Conservation (phyloP, 1,140 invertebrate species). For the Zaprionus ghesquierei region DNA sequence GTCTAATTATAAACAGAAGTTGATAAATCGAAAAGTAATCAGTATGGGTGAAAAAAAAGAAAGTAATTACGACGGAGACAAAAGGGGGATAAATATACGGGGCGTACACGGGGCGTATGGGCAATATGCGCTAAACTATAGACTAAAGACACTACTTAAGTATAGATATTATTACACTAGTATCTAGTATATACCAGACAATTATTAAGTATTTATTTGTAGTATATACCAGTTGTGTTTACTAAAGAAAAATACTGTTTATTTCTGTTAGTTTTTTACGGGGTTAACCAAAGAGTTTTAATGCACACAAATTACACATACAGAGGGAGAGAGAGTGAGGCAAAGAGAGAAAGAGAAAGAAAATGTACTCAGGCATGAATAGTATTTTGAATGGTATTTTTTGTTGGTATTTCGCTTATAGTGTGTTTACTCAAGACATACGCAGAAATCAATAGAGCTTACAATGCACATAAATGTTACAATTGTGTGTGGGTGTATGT, state of each 20-base stretch:
- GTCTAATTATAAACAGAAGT: neutral
- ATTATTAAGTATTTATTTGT: neutral
- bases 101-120: slow-evolving; percentile 19
- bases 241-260: neutral
- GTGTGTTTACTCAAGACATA: slow-evolving; percentile 59
- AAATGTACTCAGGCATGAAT: slow-evolving; percentile 20
- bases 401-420: slow-evolving; percentile 12
- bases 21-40: slow-evolving; percentile 4
- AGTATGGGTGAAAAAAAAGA: no score
- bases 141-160: slow-evolving; percentile 22
- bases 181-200: neutral
- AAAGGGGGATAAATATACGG: neutral
- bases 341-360: neutral
- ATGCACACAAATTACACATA: slow-evolving; percentile 4
- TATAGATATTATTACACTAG: neutral
- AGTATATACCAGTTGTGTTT: neutral
- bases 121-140: slow-evolving; percentile 8
- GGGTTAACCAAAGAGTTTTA: neutral
- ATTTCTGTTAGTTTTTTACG: neutral
- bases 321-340: neutral
- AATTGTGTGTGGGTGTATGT: slow-evolving; percentile 19
- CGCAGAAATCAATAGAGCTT: slow-evolving; percentile 69
- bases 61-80: neutral
- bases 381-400: slow-evolving; percentile 26
- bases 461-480: slow-evolving; percentile 53